Evolutionary conservation across 2,888 invertebrate species (phyloP), one percentile per base, ranked within the genome.

Genomic region (Steromphala cineraria): DNA sequence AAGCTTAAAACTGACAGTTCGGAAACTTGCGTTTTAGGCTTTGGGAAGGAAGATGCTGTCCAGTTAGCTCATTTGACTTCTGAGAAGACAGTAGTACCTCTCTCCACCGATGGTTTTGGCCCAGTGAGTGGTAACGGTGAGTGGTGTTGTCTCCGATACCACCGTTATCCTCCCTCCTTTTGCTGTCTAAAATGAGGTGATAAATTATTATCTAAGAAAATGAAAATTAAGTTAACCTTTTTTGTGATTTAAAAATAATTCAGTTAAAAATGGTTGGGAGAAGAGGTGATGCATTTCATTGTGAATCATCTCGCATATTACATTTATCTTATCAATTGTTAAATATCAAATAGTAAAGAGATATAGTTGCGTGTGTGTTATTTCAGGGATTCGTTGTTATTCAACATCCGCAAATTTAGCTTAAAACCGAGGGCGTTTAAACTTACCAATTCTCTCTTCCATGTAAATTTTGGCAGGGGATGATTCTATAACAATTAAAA

Each of bases 21-120:
- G n/a, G n/a, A n/a, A n/a, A n/a, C n/a, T n/a, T n/a, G n/a, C n/a
- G n/a, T n/a, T n/a, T n/a, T n/a, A n/a, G n/a, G n/a, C n/a, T n/a
- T n/a, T n/a, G n/a, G n/a, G n/a, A n/a, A n/a, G n/a, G n/a, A n/a
- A n/a, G n/a, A n/a, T n/a, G n/a, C n/a, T n/a, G n/a, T n/a, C n/a
- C n/a, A n/a, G 28, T n/a, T 67, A 8, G n/a, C 21, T 19, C 52
- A n/a, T n/a, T n/a, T 46, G 24, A n/a, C 7, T 10, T 46, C 1
- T 10, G 13, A 1, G 46, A 10, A 10, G 13, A 1, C 31, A 3
- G 4, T 28, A 71, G 36, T 71, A 89, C 89, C 90, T 85, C 80
- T 85, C 81, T 0, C 83, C 86, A 52, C 87, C 88, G 1, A 87
- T 80, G 0, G 90, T 90, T 19, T 82, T 84, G 4, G 89, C 88